phyloP scores from a whole-genome alignment of 2,888 invertebrate genomes.

The Mimachlamys varia region DNA sequence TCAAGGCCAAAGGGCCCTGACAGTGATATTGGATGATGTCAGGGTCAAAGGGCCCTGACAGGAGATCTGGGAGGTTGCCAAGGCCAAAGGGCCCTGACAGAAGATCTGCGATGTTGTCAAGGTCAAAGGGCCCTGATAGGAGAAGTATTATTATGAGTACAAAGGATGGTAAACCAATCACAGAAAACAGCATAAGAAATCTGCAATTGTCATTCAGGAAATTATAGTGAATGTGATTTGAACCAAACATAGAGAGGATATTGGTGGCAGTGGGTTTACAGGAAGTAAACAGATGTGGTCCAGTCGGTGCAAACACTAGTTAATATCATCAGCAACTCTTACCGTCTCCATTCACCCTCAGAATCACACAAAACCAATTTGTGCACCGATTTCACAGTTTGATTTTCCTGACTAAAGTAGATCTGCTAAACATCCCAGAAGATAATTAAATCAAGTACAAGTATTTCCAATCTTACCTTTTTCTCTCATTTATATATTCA shows the following conservation, averaged over 20 bases:
- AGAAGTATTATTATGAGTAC: background rate
- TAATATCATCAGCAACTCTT: background rate
- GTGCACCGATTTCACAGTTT: background rate
- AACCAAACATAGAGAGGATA: background rate
- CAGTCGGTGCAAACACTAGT: background rate
- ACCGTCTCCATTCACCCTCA: background rate
- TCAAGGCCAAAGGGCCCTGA: background rate
- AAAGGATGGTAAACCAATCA: background rate
- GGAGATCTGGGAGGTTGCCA: too few relatives aligned
- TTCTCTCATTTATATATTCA: background rate
- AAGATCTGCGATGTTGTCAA: too few relatives aligned
- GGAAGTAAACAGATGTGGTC: background rate
- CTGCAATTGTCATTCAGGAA: constrained; percentile 28
- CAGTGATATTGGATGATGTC: too few relatives aligned
- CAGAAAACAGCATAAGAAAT: background rate
- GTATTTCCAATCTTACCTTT: background rate
- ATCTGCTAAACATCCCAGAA: background rate
- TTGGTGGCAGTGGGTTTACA: background rate
- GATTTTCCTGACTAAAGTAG: background rate
- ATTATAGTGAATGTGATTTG: background rate
- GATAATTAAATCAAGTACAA: background rate
- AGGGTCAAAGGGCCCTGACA: too few relatives aligned
- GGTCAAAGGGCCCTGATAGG: too few relatives aligned
- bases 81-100: too few relatives aligned
- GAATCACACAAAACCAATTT: background rate